A percentile compares a stretch with the other conserved stretches of the same genome.
Evolutionary conservation across 2,888 invertebrate genomes (phyloP).

Genomic region (Coenonympha arcania): DNA sequence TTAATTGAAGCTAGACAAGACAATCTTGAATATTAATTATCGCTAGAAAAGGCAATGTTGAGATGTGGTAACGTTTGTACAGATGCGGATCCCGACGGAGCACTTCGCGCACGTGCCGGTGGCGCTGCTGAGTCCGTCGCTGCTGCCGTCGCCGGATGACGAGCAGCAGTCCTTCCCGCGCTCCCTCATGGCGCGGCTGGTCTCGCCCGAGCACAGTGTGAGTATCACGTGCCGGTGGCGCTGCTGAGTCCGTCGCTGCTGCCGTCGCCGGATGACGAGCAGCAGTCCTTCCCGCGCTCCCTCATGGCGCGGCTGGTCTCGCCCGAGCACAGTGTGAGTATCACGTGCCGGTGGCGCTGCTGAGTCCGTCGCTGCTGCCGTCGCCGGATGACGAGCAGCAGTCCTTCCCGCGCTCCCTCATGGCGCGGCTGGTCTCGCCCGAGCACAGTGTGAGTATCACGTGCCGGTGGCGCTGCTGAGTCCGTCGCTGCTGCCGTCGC

Average conservation of each 20-base stretch:
- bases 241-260: conserved; percentile 88
- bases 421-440: conserved; percentile 76
- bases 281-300: conserved; percentile 78
- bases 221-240: conserved; percentile 88
- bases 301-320: conserved; percentile 78
- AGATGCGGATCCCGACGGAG: conserved; percentile 97
- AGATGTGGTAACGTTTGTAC: conserved; percentile 19
- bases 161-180: conserved; percentile 78
- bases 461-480: conserved; percentile 94
- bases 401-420: conserved; percentile 79
- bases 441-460: conserved; percentile 73
- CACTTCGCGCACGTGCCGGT: conserved; percentile 91
- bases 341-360: conserved; percentile 92
- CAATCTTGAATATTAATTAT: not conserved
- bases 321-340: conserved; percentile 65
- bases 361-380: conserved; percentile 87
- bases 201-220: conserved; percentile 72
- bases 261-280: conserved; percentile 82
- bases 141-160: conserved; percentile 85
- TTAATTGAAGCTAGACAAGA: not conserved
- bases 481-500: conserved; percentile 85
- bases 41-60: not conserved
- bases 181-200: conserved; percentile 77
- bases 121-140: conserved; percentile 83
- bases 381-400: conserved; percentile 82